Base-by-base conservation (phyloP, 2,797 vertebrate species). In the Pangasius krempfi region DNA sequence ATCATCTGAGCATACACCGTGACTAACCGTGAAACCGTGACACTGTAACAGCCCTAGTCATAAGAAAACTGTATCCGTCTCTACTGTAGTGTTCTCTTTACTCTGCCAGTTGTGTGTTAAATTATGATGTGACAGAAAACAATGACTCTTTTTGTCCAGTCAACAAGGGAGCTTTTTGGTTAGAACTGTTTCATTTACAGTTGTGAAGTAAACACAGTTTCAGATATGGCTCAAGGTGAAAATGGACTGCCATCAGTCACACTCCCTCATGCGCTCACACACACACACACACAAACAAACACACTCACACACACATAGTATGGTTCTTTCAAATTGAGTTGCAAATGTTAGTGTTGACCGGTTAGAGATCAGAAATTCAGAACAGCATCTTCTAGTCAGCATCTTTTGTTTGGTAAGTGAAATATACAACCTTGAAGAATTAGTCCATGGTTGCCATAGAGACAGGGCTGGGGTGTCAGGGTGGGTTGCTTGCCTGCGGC, bases 131-230 rank as follows among this genome's bases (percentile, higher is more conserved):
- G 86, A 58, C 89, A 84, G 86, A 93, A 93, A 93, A 83, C 86
- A 86, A 88, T 27, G 37, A 87, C 87, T 94, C 88, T 89, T 30
- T 91, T 92, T 89, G 89, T 40, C 86, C 91, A 78, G 68, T 54
- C 70, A 90, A 89, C 81, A 92, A 90, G 86, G 85, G 58, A 88
- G 91, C 89, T 64, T 84, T 90, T 87, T 89, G 87, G 84, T 90
- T 91, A 44, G 56, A 93, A 87, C 89, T 44, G 89, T 78, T 73
- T 90, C 89, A 92, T 88, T 93, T 87, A 89, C 90, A 90, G 90
- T 92, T 62, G 89, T 88, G 89, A 87, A 90, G 87, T 88, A 92
- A 92, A 94, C 91, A 92, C 84, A 91, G 94, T 90, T 92, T 89
- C 86, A 86, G 85, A 73, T 88, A 72, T 84, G 91, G 76, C 92